Evolutionary conservation across 2,113 vertebrate species (phyloP).

Genomic region (Nettapus auritus): DNA sequence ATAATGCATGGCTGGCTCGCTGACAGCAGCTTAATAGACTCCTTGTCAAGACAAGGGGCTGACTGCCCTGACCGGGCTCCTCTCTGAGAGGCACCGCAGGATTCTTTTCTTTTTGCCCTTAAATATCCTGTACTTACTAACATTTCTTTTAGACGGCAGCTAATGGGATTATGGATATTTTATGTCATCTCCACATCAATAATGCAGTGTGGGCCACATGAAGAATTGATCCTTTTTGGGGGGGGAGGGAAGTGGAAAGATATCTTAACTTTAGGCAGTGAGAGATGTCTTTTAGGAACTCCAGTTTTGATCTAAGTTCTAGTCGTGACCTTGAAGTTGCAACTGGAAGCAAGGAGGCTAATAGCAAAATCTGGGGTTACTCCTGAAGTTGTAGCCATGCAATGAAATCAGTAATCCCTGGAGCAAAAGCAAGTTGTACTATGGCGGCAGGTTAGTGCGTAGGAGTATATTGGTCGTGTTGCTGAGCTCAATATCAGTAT

Average conservation of each 20-base stretch:
- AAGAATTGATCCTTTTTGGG: conserved; percentile 53
- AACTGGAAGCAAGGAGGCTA: neutral
- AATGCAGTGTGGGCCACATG: conserved; percentile 47
- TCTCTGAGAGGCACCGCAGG: neutral
- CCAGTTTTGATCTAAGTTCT: neutral
- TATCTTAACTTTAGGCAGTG: conserved; percentile 7
- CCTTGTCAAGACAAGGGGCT: neutral
- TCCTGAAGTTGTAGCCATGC: neutral
- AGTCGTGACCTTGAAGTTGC: conserved; percentile 37
- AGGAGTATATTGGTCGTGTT: neutral
- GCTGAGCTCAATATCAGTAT: neutral
- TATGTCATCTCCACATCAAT: conserved; percentile 66
- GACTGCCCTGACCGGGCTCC: neutral
- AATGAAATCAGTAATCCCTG: neutral
- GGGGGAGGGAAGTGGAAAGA: neutral
- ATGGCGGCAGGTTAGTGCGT: neutral
- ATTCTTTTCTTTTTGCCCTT: neutral
- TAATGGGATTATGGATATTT: conserved; percentile 67
- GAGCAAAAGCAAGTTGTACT: neutral
- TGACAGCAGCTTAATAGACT: neutral
- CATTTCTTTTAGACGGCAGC: conserved; percentile 56
- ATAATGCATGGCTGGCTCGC: neutral
- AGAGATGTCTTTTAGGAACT: neutral
- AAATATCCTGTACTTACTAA: neutral
- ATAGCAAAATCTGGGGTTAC: neutral